phyloP scores from a whole-genome alignment of 2,797 vertebrate genomes.

The Parauchenoglanis ngamensis region DNA sequence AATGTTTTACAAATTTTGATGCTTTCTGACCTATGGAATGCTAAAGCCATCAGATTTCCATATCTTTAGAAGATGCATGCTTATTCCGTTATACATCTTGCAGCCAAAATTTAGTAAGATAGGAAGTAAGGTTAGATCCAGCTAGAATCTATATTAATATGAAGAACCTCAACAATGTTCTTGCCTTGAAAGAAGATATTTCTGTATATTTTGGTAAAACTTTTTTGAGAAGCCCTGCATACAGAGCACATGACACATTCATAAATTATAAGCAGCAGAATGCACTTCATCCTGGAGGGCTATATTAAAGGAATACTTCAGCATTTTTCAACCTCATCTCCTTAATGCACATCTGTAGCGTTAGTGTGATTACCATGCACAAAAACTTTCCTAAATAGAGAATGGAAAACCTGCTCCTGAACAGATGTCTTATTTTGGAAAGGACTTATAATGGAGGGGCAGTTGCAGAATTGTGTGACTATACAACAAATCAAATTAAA shows the following conservation, averaged over 20 bases:
- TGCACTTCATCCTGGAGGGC: not conserved
- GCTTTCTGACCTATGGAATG: not conserved
- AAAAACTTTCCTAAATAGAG: not conserved
- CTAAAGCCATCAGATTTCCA: not conserved
- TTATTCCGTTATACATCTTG: not conserved
- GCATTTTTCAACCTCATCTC: not conserved
- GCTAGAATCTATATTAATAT: slow-evolving; percentile 5
- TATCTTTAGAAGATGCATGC: too few species aligned
- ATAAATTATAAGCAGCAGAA: not conserved
- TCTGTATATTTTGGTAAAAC: not conserved
- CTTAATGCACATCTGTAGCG: not conserved
- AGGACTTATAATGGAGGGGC: not conserved
- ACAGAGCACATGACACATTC: not conserved
- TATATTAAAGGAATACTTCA: slow-evolving; percentile 23
- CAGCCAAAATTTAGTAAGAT: not conserved
- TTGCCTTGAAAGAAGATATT: not conserved
- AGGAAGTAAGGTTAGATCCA: not conserved
- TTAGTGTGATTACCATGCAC: not conserved
- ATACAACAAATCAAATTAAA: not conserved
- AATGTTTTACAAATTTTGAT: not conserved
- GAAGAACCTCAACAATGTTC: slow-evolving; percentile 6
- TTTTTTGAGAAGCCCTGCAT: slow-evolving; percentile 23
- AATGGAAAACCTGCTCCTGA: not conserved
- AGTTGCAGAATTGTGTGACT: not conserved
- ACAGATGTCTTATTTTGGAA: not conserved